Conservation (phyloP, 2,113 vertebrate genomes). For the Glaucidium brasilianum region DNA sequence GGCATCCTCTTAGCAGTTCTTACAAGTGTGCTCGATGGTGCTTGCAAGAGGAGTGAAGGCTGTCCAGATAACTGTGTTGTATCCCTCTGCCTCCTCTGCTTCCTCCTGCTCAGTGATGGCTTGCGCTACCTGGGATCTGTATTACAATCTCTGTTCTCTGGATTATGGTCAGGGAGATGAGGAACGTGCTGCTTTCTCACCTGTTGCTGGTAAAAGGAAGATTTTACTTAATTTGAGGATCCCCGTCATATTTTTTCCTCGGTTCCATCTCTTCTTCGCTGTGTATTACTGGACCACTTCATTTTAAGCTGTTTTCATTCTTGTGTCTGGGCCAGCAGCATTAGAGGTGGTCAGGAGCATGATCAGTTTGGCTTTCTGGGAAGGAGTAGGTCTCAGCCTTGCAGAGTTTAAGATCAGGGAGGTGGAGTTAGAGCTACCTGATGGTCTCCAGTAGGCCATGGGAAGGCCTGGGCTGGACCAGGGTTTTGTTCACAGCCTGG, state of each 20-base stretch:
- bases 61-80: neutral
- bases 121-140: neutral
- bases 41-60: neutral
- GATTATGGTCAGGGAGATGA: neutral
- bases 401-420: neutral
- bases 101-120: neutral
- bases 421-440: neutral
- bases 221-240: neutral
- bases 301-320: neutral
- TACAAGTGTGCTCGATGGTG: neutral
- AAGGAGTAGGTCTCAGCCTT: neutral
- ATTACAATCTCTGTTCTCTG: neutral
- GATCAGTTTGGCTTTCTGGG: neutral
- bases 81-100: neutral
- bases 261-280: neutral
- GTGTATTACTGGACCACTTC: neutral
- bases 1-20: neutral
- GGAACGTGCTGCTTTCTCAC: neutral
- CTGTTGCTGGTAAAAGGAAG: neutral
- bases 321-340: neutral
- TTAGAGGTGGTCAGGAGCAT: neutral
- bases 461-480: neutral
- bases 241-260: neutral
- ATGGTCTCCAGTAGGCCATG: neutral
- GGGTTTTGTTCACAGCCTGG: neutral